phyloP scores from a whole-genome alignment of 2,888 invertebrate genomes.

The Nomada fabriciana region DNA sequence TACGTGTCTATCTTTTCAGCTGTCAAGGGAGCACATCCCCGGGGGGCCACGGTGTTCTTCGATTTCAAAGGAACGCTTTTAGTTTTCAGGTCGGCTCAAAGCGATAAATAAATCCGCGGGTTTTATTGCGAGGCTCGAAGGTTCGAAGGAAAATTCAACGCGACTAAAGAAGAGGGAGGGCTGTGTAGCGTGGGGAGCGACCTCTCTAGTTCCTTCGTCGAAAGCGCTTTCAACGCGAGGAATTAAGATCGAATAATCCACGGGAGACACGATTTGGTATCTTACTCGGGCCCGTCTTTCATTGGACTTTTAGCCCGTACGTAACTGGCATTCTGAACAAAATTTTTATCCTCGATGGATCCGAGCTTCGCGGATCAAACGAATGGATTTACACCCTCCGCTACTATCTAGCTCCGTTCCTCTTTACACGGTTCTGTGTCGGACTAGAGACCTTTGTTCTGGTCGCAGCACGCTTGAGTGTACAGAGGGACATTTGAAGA shows the following conservation, averaged over 20 bases:
- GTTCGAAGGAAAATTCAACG: constrained; percentile 43
- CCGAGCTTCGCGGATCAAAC: constrained; percentile 29
- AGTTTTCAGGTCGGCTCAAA: constrained; percentile 58
- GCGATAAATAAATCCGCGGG: constrained; percentile 66
- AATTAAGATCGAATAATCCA: constrained; percentile 63
- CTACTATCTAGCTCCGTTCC: neutral
- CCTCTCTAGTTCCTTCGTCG: constrained; percentile 1
- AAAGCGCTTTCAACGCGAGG: constrained; percentile 35
- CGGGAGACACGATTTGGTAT: constrained; percentile 39
- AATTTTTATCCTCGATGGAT: constrained; percentile 61
- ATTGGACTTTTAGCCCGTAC: constrained; percentile 63
- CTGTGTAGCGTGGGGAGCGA: neutral
- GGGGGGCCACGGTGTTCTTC: constrained; percentile 54
- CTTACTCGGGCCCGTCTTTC: constrained; percentile 40
- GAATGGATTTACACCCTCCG: constrained; percentile 31
- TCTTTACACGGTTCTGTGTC: neutral
- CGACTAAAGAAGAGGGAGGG: neutral
- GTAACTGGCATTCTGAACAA: constrained; percentile 48
- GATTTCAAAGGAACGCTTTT: constrained; percentile 60
- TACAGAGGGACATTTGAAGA: too few relatives aligned
- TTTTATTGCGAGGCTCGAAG: constrained; percentile 50
- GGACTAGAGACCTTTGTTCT: neutral
- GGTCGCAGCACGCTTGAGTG: too few relatives aligned
- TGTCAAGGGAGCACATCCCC: constrained; percentile 63
- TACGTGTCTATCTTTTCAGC: constrained; percentile 69